Conservation (phyloP, 2,797 vertebrate species). For the Poecile montanus region DNA sequence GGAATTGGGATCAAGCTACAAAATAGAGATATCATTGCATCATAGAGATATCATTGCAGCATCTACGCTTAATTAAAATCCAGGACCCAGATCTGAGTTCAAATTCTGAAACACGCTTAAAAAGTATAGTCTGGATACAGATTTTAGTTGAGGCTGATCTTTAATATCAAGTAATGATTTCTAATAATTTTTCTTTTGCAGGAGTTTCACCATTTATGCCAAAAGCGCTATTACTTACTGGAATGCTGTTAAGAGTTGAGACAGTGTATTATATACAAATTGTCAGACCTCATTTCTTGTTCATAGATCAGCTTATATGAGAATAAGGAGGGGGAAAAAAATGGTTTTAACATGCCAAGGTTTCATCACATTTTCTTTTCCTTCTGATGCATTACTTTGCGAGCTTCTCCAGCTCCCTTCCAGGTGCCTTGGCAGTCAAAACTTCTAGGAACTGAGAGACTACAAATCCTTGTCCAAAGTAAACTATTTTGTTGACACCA, state of each 20-base stretch:
- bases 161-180: constrained; percentile 11
- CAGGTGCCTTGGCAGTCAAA: constrained; percentile 26
- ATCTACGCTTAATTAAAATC: not conserved
- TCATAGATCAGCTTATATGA: constrained; percentile 32
- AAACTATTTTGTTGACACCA: not conserved
- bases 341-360: not conserved
- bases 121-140: not conserved
- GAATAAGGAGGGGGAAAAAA: not conserved
- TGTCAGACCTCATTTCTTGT: constrained; percentile 27
- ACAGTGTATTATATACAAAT: constrained; percentile 27
- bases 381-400: not conserved
- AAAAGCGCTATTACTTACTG: not conserved
- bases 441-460: not conserved
- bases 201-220: not conserved
- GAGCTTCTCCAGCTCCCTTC: not conserved
- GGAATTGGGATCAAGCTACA: not conserved
- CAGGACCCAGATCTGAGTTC: not conserved
- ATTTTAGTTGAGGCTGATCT: not conserved
- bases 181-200: constrained; percentile 1
- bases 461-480: not conserved
- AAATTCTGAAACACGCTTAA: not conserved
- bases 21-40: not conserved
- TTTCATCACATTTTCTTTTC: constrained; percentile 31
- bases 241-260: not conserved
- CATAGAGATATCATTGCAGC: not conserved